phyloP scores from a whole-genome alignment of 2,888 invertebrate genomes.

The Ophion ventricosus region DNA sequence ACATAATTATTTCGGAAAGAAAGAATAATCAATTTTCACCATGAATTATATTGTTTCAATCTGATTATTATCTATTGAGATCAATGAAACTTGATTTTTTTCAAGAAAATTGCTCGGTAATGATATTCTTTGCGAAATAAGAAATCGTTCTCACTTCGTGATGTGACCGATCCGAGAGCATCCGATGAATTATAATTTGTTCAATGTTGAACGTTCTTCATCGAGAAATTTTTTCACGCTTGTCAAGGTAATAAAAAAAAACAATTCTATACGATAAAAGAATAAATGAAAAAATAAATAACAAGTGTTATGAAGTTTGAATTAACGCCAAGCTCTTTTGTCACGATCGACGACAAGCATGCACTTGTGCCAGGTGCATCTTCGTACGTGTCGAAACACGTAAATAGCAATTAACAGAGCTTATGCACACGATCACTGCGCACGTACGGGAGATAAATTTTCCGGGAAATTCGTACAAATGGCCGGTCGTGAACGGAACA shows the following conservation, averaged over 20 bases:
- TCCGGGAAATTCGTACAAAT: conserved; percentile 55
- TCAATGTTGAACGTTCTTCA: too few relatives aligned
- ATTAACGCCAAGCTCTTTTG: neutral
- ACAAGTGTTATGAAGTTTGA: neutral
- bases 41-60: too few relatives aligned
- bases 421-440: neutral
- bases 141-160: too few relatives aligned
- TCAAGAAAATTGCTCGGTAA: too few relatives aligned
- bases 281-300: neutral
- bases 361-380: conserved; percentile 54
- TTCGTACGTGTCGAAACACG: conserved; percentile 7
- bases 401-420: conserved; percentile 43
- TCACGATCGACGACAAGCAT: conserved; percentile 5
- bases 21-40: neutral
- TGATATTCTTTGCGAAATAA: neutral
- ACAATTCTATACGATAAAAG: neutral
- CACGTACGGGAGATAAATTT: conserved; percentile 20
- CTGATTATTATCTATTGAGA: too few relatives aligned
- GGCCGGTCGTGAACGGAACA: conserved; percentile 25
- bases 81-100: too few relatives aligned
- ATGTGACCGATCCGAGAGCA: too few relatives aligned
- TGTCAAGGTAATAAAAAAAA: too few relatives aligned
- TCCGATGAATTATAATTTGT: too few relatives aligned
- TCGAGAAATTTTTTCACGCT: too few relatives aligned
- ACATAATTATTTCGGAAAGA: neutral